phyloP scores from a whole-genome alignment of 1,140 invertebrate genomes.

The Drosophila dunni region DNA sequence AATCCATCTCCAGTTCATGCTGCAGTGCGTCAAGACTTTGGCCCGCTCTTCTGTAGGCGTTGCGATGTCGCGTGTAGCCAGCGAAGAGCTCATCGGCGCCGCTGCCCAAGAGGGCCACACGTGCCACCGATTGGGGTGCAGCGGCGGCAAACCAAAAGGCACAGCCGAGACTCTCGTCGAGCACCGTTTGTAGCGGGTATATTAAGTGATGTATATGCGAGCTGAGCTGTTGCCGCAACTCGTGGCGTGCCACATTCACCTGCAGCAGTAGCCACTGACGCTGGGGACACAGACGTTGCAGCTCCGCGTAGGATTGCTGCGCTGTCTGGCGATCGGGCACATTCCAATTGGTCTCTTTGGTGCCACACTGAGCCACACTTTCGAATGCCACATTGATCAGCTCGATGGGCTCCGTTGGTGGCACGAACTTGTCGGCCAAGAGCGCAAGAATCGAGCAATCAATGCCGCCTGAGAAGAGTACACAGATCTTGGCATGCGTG shows the following conservation, averaged over 20 bases:
- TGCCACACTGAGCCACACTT: constrained; percentile 74
- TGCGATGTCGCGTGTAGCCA: constrained; percentile 95
- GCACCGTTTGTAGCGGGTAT: constrained; percentile 92
- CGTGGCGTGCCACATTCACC: constrained; percentile 90
- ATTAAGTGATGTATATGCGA: constrained; percentile 90
- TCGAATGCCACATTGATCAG: constrained; percentile 99
- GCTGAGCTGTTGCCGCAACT: constrained; percentile 87
- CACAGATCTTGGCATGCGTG: constrained; percentile 91
- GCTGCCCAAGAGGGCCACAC: constrained; percentile 88
- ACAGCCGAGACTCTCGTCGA: constrained; percentile 98
- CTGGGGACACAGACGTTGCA: constrained; percentile 89
- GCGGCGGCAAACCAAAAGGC: constrained; percentile 97
- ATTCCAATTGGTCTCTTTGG: constrained; percentile 45
- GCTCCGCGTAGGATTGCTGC: constrained; percentile 89
- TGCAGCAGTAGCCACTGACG: constrained; percentile 87
- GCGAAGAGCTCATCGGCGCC: constrained; percentile 99
- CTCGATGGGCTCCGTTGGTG: constrained; percentile 91
- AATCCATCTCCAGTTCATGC: constrained; percentile 91
- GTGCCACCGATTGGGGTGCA: constrained; percentile 87
- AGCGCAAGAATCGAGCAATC: constrained; percentile 96
- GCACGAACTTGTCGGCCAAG: constrained; percentile 90
- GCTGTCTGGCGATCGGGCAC: constrained; percentile 94
- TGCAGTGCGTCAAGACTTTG: constrained; percentile 86
- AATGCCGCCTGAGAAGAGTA: constrained; percentile 97
- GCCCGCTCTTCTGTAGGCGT: constrained; percentile 86